These are phyloP conservation scores for Struthio camelus DNA, from an alignment of 2,113 vertebrate species.

Conservation along the genomic window DNA sequence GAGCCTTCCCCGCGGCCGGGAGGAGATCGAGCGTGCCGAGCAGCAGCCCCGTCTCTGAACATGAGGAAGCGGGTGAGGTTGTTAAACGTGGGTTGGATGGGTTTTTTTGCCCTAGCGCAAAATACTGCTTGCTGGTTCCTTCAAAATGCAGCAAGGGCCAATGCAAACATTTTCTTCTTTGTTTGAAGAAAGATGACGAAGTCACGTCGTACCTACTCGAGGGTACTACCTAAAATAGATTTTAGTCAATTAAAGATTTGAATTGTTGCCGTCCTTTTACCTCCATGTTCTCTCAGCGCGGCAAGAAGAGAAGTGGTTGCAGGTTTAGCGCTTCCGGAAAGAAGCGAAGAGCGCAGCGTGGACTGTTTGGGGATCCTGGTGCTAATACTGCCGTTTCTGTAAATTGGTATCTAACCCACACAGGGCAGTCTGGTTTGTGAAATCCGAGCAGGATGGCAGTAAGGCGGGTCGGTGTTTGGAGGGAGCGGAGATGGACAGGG, in stretches of 20 bases:
- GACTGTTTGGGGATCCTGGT: too few species aligned
- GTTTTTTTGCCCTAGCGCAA: neutral
- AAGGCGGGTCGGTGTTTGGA: neutral
- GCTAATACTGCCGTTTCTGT: neutral
- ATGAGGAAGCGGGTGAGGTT: too few species aligned
- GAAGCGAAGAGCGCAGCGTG: neutral
- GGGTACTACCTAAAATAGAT: neutral
- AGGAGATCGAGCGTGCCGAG: neutral
- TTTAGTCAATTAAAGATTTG: neutral
- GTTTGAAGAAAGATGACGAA: too few species aligned
- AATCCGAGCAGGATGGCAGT: neutral
- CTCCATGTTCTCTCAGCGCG: too few species aligned
- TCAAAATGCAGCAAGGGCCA: neutral
- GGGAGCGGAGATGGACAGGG: neutral
- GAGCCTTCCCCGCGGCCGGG: too few species aligned
- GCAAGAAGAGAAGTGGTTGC: neutral
- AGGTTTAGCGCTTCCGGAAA: neutral
- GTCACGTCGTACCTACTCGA: neutral
- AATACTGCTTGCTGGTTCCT: neutral
- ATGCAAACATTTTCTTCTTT: too few species aligned
- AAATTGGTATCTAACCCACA: neutral
- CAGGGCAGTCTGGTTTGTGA: neutral
- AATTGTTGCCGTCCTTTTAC: neutral
- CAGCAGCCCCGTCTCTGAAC: fast-evolving
- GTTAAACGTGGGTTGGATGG: too few species aligned